Evolutionary conservation across 1,140 invertebrate genomes (phyloP).

Genomic region (Dendroctonus valens): DNA sequence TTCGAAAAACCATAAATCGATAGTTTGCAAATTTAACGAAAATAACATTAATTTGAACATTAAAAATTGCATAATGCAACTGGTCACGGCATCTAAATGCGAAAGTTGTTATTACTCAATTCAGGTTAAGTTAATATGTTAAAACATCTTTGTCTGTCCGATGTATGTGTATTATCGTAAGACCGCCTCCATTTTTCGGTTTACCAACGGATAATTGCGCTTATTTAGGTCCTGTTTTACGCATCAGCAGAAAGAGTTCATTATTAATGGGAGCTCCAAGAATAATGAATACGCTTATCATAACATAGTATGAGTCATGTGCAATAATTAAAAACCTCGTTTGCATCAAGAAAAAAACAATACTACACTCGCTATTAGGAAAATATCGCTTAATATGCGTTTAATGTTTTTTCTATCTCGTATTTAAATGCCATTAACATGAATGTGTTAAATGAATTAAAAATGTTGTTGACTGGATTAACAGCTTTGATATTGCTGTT

Average conservation of each 20-base stretch:
- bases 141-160: constrained; percentile 27
- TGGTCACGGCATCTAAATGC: constrained; percentile 28
- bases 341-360: constrained; percentile 14
- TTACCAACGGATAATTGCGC: constrained; percentile 26
- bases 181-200: constrained; percentile 25
- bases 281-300: constrained; percentile 18
- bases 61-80: constrained; percentile 25
- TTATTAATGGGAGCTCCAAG: background rate
- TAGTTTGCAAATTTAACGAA: background rate
- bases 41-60: background rate
- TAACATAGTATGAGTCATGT: constrained; percentile 13
- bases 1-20: background rate
- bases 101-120: constrained; percentile 34
- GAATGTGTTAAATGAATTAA: constrained; percentile 3
- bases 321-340: constrained; percentile 10
- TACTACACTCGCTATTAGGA: background rate
- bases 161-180: constrained; percentile 24
- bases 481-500: background rate
- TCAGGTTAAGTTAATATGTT: constrained; percentile 34
- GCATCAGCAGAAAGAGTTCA: constrained; percentile 24
- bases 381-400: background rate
- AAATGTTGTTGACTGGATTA: background rate
- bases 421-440: background rate
- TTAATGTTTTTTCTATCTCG: no score
- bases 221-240: constrained; percentile 31